A percentile compares a stretch with the other conserved stretches of the same genome.
Conservation (phyloP, 1,140 invertebrate species). For the Dufourea novaeangliae region DNA sequence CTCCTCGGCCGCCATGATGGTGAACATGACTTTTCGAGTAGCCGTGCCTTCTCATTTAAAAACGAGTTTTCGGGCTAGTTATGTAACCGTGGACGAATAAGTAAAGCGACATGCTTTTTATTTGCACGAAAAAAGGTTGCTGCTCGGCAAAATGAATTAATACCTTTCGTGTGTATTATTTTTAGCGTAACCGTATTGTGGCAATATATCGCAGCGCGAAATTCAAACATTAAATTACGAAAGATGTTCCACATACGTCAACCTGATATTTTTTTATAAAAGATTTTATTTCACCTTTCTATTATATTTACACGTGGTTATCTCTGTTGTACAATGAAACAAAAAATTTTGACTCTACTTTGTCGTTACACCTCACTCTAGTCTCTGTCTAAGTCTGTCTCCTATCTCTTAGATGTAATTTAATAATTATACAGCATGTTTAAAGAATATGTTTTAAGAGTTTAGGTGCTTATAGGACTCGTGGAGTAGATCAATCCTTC, state of each 20-base stretch:
- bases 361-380: no score
- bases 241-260: background rate
- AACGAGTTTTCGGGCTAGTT: constrained; percentile 35
- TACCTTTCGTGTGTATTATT: background rate
- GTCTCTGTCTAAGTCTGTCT: no score
- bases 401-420: no score
- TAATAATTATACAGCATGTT: no score
- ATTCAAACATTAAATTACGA: background rate
- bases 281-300: background rate
- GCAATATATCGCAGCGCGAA: background rate
- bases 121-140: background rate
- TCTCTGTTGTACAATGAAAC: no score
- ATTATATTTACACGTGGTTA: no score
- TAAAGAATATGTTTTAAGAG: no score
- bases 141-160: background rate
- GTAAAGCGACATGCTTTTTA: background rate
- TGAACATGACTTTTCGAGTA: constrained; percentile 30
- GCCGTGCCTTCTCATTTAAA: constrained; percentile 31
- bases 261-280: background rate
- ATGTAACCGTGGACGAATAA: constrained; percentile 5
- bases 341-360: no score
- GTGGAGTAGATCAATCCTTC: no score
- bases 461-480: no score
- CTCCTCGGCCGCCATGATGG: background rate
- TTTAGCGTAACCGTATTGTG: background rate